Conservation (phyloP, 2,888 invertebrate species). For the Brenthis ino region DNA sequence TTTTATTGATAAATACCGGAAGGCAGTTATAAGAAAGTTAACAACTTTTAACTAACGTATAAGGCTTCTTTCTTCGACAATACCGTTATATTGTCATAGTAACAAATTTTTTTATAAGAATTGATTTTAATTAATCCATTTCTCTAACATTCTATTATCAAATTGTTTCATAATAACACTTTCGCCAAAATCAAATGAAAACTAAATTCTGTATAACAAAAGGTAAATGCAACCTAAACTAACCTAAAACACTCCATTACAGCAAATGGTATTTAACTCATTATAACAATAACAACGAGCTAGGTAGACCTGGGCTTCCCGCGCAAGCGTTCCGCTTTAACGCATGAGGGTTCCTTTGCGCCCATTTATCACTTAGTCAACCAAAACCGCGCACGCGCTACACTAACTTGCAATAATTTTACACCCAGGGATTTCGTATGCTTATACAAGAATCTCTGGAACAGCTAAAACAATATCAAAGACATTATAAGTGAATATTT, state of each 20-base stretch:
- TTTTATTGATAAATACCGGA: too few species aligned
- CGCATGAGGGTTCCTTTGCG: slow-evolving; percentile 48
- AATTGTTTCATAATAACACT: too few species aligned
- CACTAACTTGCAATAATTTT: slow-evolving; percentile 51
- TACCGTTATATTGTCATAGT: too few species aligned
- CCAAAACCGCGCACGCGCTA: slow-evolving; percentile 46
- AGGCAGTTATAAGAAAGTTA: too few species aligned
- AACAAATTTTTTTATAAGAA: too few species aligned
- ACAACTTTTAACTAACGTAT: too few species aligned
- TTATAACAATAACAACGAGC: slow-evolving; percentile 37
- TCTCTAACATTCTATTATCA: too few species aligned
- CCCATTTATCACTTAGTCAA: slow-evolving; percentile 56
- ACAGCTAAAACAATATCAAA: too few species aligned
- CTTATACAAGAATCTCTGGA: too few species aligned
- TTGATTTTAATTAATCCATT: too few species aligned
- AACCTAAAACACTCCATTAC: slow-evolving; percentile 22
- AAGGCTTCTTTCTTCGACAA: too few species aligned
- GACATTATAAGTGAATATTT: too few species aligned
- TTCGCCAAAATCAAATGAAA: not conserved
- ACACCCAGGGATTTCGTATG: slow-evolving; percentile 49
- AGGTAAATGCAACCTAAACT: slow-evolving; percentile 30
- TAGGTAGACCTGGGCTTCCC: slow-evolving; percentile 27
- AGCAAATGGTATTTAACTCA: slow-evolving; percentile 35
- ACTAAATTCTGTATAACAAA: not conserved
- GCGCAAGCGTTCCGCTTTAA: slow-evolving; percentile 46